These are phyloP conservation scores for Solenopsis invicta DNA, from an alignment of 1,140 invertebrate genomes.

Conservation along the genomic window DNA sequence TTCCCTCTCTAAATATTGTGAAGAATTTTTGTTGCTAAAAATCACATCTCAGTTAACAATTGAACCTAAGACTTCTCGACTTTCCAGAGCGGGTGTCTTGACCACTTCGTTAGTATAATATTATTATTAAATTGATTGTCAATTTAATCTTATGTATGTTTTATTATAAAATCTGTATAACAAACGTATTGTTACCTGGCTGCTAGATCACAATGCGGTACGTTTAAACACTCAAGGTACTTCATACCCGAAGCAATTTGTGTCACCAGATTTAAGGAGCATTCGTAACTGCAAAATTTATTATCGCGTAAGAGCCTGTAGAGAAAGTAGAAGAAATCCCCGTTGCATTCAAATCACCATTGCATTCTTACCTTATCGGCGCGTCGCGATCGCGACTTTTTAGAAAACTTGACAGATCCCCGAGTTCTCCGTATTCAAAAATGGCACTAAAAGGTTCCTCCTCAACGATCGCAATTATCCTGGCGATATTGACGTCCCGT, in stretches of 20 bases:
- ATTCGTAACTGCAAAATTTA: slow-evolving; percentile 90
- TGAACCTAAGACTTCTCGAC: too few species aligned
- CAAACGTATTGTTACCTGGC: slow-evolving; percentile 88
- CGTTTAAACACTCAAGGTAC: slow-evolving; percentile 92
- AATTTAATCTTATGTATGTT: too few species aligned
- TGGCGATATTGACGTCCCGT: slow-evolving; percentile 93
- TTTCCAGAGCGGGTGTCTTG: too few species aligned
- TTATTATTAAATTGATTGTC: too few species aligned
- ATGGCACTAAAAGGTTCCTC: slow-evolving; percentile 95
- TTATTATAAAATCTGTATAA: background rate
- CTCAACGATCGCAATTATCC: slow-evolving; percentile 93
- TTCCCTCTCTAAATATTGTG: too few species aligned
- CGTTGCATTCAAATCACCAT: background rate
- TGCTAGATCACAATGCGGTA: slow-evolving; percentile 93
- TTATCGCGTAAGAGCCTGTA: background rate
- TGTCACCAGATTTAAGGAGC: slow-evolving; percentile 93
- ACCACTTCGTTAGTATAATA: too few species aligned
- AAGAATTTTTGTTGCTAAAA: too few species aligned
- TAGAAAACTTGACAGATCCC: slow-evolving; percentile 94
- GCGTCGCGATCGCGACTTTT: slow-evolving; percentile 84
- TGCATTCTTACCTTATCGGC: slow-evolving; percentile 79
- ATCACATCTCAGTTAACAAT: too few species aligned
- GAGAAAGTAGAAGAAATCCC: slow-evolving; percentile 4
- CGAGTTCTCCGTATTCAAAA: slow-evolving; percentile 94
- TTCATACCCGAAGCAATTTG: slow-evolving; percentile 96